Evolutionary conservation across 2,797 vertebrate genomes (phyloP), one percentile per base, ranked within the genome.

Genomic region (Myotis vivesi): DNA sequence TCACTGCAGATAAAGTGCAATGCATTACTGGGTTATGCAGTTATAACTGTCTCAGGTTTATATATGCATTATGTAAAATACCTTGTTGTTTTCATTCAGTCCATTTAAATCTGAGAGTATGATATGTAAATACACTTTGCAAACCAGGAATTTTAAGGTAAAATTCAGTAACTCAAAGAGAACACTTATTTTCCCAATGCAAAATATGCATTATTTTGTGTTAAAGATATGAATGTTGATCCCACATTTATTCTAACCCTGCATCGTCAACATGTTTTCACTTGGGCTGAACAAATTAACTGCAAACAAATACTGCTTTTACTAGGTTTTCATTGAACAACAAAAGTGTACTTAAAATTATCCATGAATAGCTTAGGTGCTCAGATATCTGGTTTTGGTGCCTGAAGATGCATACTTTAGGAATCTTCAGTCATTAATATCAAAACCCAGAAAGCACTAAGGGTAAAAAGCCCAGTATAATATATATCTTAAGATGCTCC

Each of bases 401-500:
- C 25, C 23, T 91, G 76, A 94, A 90, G 66, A 71, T 92, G 75
- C 75, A 71, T 38, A 87, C 44, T 94, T 94, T 81, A 91, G 87
- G 77, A 87, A 94, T 95, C 17, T 75, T 76, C 88, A 95, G 96
- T 72, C 82, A 82, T 94, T 97, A 89, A 90, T 93, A 95, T 38
- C 16, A 62, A 62, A 95, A 94, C 64, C 79, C 92, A 73, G 88
- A 87, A 95, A 96, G 96, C 82, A 96, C 44, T 8, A 96, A 76
- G 55, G 95, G 69, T 76, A 96, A 96, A 97, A 95, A 69, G 72
- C 91, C 38, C 55, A 62, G 2, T 83, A 41, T 69, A 97, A 84
- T 84, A 96, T 95, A 92, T 97, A 97, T 97, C 96, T 98, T 96
- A 97, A 96, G 69, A 95, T 97, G 84, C 95, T 95, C 93, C 94